These are phyloP conservation scores for Oplegnathus fasciatus DNA, from an alignment of 2,113 vertebrate genomes.

Conservation along the genomic window DNA sequence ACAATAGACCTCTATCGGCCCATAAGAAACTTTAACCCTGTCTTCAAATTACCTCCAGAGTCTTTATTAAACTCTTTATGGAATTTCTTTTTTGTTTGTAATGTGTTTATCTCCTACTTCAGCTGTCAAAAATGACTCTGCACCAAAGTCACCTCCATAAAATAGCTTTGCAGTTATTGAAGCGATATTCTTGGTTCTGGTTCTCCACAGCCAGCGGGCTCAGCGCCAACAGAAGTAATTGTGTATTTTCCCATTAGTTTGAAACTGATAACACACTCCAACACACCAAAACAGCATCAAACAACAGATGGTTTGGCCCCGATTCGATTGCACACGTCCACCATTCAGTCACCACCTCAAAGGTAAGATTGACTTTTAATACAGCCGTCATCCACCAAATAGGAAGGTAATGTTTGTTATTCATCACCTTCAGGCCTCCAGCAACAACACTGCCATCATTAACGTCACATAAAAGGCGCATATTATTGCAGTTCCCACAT, in stretches of 20 bases:
- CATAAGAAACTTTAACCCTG: neutral
- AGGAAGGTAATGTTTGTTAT: conserved; percentile 42
- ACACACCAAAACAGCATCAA: conserved; percentile 38
- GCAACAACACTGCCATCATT: conserved; percentile 35
- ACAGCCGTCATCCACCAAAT: conserved; percentile 44
- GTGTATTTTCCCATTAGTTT: neutral
- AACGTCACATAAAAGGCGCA: conserved; percentile 47
- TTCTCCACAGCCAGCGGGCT: conserved; percentile 3
- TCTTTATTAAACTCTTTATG: neutral
- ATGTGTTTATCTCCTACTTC: neutral
- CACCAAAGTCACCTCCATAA: conserved; percentile 4
- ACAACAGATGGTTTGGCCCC: conserved; percentile 32
- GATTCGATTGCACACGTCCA: conserved; percentile 13
- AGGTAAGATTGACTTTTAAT: conserved; percentile 50
- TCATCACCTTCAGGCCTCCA: conserved; percentile 48
- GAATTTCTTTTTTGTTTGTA: neutral
- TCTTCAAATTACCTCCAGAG: neutral
- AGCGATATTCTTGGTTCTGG: neutral
- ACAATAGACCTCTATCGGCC: neutral
- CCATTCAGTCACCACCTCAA: conserved; percentile 37
- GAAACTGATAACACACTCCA: conserved; percentile 13
- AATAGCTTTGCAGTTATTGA: neutral
- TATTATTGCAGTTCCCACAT: neutral
- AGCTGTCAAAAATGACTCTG: conserved; percentile 15
- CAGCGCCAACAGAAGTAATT: neutral